Percentiles rank a stretch among this genome's conserved stretches.
phyloP scores from a whole-genome alignment of 1,140 invertebrate species.

The Drosophila tani region DNA sequence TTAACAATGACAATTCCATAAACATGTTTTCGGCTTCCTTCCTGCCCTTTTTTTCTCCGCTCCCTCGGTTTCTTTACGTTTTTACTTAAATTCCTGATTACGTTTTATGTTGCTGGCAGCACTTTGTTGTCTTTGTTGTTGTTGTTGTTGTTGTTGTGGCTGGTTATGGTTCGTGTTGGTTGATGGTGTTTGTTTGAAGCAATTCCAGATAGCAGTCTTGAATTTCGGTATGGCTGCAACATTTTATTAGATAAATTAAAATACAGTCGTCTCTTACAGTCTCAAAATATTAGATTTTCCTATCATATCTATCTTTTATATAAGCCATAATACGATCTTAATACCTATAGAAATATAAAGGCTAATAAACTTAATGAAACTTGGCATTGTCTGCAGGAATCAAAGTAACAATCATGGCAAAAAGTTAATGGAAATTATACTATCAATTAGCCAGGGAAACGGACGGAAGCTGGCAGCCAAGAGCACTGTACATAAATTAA shows the following conservation, averaged over 20 bases:
- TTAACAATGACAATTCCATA: conserved; percentile 72
- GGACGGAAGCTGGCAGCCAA: conserved; percentile 41
- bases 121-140: conserved; percentile 20
- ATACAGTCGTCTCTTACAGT: neutral
- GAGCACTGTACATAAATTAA: conserved; percentile 54
- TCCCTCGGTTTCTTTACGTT: conserved; percentile 5
- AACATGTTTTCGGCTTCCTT: conserved; percentile 56
- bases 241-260: conserved; percentile 14
- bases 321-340: neutral
- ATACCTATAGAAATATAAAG: neutral
- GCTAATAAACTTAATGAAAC: neutral
- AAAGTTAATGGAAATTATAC: conserved; percentile 37
- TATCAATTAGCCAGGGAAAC: conserved; percentile 27
- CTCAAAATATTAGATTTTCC: neutral
- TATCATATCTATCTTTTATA: neutral
- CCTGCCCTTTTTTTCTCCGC: conserved; percentile 22
- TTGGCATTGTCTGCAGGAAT: conserved; percentile 4
- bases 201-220: conserved; percentile 78
- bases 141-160: conserved; percentile 20
- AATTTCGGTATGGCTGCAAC: conserved; percentile 67
- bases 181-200: conserved; percentile 54
- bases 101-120: conserved; percentile 47
- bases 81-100: conserved; percentile 57
- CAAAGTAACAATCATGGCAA: conserved; percentile 7
- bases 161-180: conserved; percentile 27